A percentile compares a stretch with the other conserved stretches of the same genome.
phyloP scores from a whole-genome alignment of 2,888 invertebrate species.

The Desoria tigrina region DNA sequence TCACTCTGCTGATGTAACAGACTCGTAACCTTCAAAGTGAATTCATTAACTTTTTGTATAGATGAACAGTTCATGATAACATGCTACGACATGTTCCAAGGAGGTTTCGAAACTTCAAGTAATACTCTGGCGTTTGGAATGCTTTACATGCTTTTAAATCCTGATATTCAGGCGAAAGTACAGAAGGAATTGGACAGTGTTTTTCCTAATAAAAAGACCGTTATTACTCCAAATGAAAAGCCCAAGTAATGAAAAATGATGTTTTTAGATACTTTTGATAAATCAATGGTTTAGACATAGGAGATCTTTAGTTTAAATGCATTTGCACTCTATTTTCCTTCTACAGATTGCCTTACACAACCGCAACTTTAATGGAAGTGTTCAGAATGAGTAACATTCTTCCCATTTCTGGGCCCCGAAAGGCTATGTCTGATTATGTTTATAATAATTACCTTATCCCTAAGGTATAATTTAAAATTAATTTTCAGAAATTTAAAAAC shows the following conservation, averaged over 20 bases:
- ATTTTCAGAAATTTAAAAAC: background rate
- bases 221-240: constrained; percentile 56
- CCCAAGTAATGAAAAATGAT: constrained; percentile 55
- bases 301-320: too few species aligned
- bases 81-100: constrained; percentile 64
- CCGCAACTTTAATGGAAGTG: constrained; percentile 43
- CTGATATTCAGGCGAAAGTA: constrained; percentile 64
- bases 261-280: constrained; percentile 5
- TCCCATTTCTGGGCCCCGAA: constrained; percentile 47
- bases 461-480: constrained; percentile 32
- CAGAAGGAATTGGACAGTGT: constrained; percentile 62
- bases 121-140: constrained; percentile 66
- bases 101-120: constrained; percentile 67
- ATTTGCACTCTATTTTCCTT: background rate
- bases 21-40: too few species aligned
- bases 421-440: constrained; percentile 38
- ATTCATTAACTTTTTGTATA: constrained; percentile 5
- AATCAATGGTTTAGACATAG: background rate
- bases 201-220: constrained; percentile 57
- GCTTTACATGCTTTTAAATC: constrained; percentile 63
- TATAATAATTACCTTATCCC: constrained; percentile 46
- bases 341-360: constrained; percentile 45
- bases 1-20: too few species aligned
- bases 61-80: constrained; percentile 55
- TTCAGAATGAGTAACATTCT: constrained; percentile 46